Percentiles rank a stretch among this genome's conserved stretches.
Conservation (phyloP, 1,140 invertebrate species). For the Atta colombica region DNA sequence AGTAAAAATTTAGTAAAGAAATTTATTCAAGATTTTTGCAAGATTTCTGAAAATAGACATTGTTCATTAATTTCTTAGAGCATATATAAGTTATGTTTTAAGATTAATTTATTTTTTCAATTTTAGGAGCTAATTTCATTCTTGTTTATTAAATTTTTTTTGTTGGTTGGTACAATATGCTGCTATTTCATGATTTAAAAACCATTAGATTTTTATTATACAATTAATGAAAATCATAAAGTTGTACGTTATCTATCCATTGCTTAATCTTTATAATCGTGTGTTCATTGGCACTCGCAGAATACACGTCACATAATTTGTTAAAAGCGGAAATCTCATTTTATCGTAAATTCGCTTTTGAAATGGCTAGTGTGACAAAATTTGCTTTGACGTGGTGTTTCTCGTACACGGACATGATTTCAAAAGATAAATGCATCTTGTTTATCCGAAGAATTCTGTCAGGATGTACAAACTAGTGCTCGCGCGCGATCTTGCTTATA, state of each 20-base stretch:
- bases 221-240: not conserved
- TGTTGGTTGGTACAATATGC: not conserved
- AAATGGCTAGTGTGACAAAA: conserved; percentile 19
- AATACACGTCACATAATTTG: not conserved
- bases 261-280: not conserved
- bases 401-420: conserved; percentile 4
- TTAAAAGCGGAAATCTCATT: conserved; percentile 25
- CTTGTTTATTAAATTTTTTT: not conserved
- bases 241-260: not conserved
- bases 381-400: not conserved
- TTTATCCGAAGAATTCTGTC: conserved; percentile 37
- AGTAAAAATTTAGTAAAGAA: not conserved
- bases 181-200: not conserved
- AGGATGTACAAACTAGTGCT: not conserved
- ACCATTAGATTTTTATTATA: conserved; percentile 12
- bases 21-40: not conserved
- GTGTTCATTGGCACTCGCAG: not conserved
- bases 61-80: not conserved
- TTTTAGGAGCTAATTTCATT: not conserved
- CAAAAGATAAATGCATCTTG: conserved; percentile 48
- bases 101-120: not conserved
- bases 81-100: no score
- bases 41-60: not conserved
- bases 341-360: conserved; percentile 16
- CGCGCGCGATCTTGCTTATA: not conserved